Evolutionary conservation across 2,113 vertebrate genomes (phyloP), one percentile per base, ranked within the genome.

Genomic region (Lepisosteus oculatus): DNA sequence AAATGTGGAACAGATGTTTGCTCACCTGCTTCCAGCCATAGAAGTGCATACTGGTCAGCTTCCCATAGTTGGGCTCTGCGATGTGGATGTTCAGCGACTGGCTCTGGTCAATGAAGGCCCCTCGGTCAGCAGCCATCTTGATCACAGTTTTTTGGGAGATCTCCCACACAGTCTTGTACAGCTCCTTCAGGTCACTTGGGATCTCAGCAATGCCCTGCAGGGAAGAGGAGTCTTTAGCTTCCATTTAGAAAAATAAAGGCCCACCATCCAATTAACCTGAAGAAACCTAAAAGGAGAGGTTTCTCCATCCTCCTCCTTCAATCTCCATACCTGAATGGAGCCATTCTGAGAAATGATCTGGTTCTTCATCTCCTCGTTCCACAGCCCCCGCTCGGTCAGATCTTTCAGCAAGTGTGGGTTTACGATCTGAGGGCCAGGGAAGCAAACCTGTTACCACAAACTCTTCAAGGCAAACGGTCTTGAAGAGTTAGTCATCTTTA

Each of bases 161-260:
- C 84, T 99, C 97, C 97, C 97, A 99, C 68, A 99, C 96, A 0
- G 97, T 99, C 88, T 99, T 99, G 70, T 99, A 99, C 71, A 99
- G 92, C 70, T 94, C 91, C 81, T 99, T 99, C 76, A 99, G 43
- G 76, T 99, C 96, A 4, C 87, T 89, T 0, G 97, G 94, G 65
- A 99, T 97, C 81, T 90, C 93, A 0, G 86, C 67, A 67, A 99
- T 90, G 3, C 61, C 74, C 92, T 93, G 75, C 65, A 72, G 67
- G 62, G 51, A 65, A n/a, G 15, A 17, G 47, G 9, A 61, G 7
- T 7, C 13, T 11, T 3, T 11, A 14, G 0, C 17, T 29, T 29
- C 17, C 17, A 29, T 29, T 29, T 29, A 29, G 17, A 29, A 29
- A 29, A 29, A 29, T 29, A 29, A 29, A 29, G 17, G 17, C 17